phyloP scores from a whole-genome alignment of 2,888 invertebrate species.

The Abrostola tripartita region DNA sequence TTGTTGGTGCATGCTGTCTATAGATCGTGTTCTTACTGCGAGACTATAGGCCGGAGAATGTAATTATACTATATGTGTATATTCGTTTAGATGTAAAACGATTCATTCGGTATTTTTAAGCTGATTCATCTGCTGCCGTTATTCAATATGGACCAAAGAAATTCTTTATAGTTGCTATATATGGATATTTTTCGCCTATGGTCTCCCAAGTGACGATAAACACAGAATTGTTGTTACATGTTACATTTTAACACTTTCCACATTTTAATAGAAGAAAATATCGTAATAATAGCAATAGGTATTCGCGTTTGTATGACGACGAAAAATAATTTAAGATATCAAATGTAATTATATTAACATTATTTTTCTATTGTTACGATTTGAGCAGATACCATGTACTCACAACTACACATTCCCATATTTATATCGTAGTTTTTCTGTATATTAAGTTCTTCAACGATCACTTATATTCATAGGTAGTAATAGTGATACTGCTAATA shows the following conservation, averaged over 20 bases:
- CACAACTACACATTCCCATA: constrained; percentile 76
- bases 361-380: constrained; percentile 36
- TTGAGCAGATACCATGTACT: constrained; percentile 48
- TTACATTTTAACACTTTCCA: constrained; percentile 81
- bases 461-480: constrained; percentile 65
- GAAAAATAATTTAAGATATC: constrained; percentile 52
- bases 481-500: constrained; percentile 60
- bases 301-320: constrained; percentile 55
- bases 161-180: constrained; percentile 59
- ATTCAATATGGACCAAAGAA: constrained; percentile 74
- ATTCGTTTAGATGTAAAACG: constrained; percentile 34
- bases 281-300: constrained; percentile 63
- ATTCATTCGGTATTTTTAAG: constrained; percentile 36
- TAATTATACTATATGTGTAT: constrained; percentile 40
- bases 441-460: constrained; percentile 73
- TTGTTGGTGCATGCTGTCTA: constrained; percentile 82
- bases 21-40: constrained; percentile 64
- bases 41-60: constrained; percentile 59
- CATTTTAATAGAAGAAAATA: constrained; percentile 64
- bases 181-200: constrained; percentile 52
- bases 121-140: constrained; percentile 51
- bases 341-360: constrained; percentile 40
- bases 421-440: constrained; percentile 69
- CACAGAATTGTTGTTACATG: constrained; percentile 79
- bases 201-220: constrained; percentile 61